Base-by-base conservation (phyloP, 2,113 vertebrate genomes). In the Loxodonta africana region DNA sequence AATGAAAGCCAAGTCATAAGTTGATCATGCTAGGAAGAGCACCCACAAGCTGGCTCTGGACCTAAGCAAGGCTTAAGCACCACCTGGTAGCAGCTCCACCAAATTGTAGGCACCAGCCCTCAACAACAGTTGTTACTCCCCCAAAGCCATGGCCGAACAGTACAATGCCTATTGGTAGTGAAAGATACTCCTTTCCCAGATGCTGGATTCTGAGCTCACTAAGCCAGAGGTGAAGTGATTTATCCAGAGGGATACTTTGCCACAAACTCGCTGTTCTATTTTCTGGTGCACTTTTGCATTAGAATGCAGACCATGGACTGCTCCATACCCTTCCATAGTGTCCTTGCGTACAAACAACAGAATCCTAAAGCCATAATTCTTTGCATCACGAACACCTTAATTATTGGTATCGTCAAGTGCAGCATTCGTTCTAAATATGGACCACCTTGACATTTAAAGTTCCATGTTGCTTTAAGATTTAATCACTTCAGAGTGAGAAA, bases 381-480 rank as follows among this genome's bases (percentile, higher is more conserved):
- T 0, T 51, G 46, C 78, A 93, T 21, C 67, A 33, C 0, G 2
- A 88, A 95, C 41, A 93, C 37, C 78, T 96, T 87, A 90, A 30
- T 83, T 95, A 94, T 84, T 48, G 86, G 1, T 83, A 48, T 6
- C 94, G 23, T 17, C 81, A 97, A 67, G 25, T 30, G 28, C 30
- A 57, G 7, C 88, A 53, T 5, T 97, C 76, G 37, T 92, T 91
- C 90, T 97, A 97, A 95, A 97, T 83, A 41, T 65, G 37, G 23
- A 88, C 33, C 20, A 37, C 63, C 23, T 96, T 97, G 95, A 96
- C 90, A 97, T 95, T 96, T 97, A 96, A 96, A 88, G 30, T 67
- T 63, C 71, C 67, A 92, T 77, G 76, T 71, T 96, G 46, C 85
- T 93, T 83, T 97, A 96, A 98, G 90, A 90, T 90, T 90, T 93